These are phyloP conservation scores for Tachysurus fulvidraco DNA, from an alignment of 2,113 vertebrate genomes.

Conservation along the genomic window DNA sequence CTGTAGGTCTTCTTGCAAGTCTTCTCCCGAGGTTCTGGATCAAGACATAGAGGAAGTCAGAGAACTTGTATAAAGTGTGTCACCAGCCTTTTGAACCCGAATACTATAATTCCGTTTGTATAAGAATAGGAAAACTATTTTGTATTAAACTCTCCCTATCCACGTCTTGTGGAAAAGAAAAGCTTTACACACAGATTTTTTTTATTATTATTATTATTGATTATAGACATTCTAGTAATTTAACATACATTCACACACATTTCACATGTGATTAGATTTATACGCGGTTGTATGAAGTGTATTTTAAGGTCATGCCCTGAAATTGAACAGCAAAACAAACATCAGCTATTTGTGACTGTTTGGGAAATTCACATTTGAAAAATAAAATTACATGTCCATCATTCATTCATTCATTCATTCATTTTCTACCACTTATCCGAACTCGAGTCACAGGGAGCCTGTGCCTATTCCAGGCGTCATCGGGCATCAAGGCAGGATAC, in stretches of 20 bases:
- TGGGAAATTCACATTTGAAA: no score
- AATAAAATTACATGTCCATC: not conserved
- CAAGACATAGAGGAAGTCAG: constrained; percentile 49
- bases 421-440: no score
- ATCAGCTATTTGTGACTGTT: not conserved
- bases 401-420: no score
- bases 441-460: no score
- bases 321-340: not conserved
- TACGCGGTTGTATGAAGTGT: not conserved
- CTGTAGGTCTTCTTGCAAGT: constrained; percentile 26
- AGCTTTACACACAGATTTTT: no score
- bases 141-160: not conserved
- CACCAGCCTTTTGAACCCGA: not conserved
- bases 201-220: not conserved
- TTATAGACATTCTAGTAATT: not conserved
- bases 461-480: no score
- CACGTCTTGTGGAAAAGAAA: not conserved
- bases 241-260: not conserved
- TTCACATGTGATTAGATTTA: no score
- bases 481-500: no score
- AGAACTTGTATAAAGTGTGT: constrained; percentile 30
- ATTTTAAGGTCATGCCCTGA: not conserved
- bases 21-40: constrained; percentile 3
- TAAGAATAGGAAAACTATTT: not conserved
- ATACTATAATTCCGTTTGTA: not conserved